These are phyloP conservation scores for Melanchra persicariae DNA, from an alignment of 2,888 invertebrate genomes.

Conservation along the genomic window DNA sequence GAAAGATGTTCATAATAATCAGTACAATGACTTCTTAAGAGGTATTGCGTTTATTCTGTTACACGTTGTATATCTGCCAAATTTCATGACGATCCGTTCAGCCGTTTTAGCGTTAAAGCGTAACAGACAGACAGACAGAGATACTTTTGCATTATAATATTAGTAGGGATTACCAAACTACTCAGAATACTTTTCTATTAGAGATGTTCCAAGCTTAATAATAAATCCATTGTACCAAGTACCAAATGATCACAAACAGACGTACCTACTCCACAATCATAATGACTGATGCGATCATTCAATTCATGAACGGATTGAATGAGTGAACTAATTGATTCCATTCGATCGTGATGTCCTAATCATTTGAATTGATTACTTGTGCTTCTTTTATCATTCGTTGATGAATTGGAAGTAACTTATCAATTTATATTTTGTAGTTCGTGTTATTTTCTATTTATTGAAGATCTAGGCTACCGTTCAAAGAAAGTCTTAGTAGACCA, in stretches of 20 bases:
- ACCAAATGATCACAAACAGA: slow-evolving; percentile 31
- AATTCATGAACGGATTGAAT: slow-evolving; percentile 54
- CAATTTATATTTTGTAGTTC: slow-evolving; percentile 11
- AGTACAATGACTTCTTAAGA: no score
- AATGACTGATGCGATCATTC: slow-evolving; percentile 55
- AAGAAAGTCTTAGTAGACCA: background rate
- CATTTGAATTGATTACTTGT: slow-evolving; percentile 58
- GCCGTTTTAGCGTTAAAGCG: no score
- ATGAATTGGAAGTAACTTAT: slow-evolving; percentile 36
- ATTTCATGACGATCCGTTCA: no score
- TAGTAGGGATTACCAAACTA: no score
- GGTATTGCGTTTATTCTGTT: no score
- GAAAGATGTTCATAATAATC: no score
- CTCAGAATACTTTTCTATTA: background rate
- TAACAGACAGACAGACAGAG: no score
- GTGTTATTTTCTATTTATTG: background rate
- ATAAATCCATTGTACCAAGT: slow-evolving; percentile 24
- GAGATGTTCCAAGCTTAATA: background rate
- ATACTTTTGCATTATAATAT: no score
- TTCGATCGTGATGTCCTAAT: slow-evolving; percentile 57
- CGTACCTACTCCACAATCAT: slow-evolving; percentile 22
- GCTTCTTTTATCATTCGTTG: slow-evolving; percentile 36
- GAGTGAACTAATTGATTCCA: slow-evolving; percentile 62
- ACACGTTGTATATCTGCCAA: no score
- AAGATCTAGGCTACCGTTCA: slow-evolving; percentile 3